These are phyloP conservation scores for Chaenodraco wilsoni DNA, from an alignment of 2,797 vertebrate genomes.

Conservation along the genomic window DNA sequence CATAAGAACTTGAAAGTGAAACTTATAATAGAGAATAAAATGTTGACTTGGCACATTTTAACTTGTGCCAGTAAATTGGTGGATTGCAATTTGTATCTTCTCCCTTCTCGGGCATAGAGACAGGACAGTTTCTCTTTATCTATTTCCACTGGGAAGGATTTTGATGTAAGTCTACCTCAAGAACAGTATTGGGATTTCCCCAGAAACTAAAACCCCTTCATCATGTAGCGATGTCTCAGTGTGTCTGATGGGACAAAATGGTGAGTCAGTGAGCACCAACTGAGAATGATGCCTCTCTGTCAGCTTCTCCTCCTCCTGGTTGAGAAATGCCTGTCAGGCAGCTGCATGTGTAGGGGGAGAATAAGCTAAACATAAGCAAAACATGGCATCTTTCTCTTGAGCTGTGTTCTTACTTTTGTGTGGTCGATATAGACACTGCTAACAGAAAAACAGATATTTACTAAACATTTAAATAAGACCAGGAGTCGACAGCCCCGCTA, in stretches of 20 bases:
- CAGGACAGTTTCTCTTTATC: slow-evolving; percentile 30
- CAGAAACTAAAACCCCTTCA: slow-evolving; percentile 56
- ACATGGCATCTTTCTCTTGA: slow-evolving; percentile 24
- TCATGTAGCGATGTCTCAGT: slow-evolving; percentile 46
- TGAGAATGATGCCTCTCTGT: slow-evolving; percentile 51
- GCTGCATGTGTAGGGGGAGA: slow-evolving; percentile 13
- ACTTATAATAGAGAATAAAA: slow-evolving; percentile 31
- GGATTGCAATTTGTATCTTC: slow-evolving; percentile 36
- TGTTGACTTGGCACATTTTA: slow-evolving; percentile 35
- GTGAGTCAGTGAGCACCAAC: slow-evolving; percentile 64
- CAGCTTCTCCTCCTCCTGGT: slow-evolving; percentile 33
- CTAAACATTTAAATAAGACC: background rate
- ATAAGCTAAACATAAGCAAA: background rate
- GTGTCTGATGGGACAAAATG: slow-evolving; percentile 63
- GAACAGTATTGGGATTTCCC: slow-evolving; percentile 53
- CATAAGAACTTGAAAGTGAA: slow-evolving; percentile 26
- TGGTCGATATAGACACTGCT: background rate
- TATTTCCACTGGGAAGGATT: slow-evolving; percentile 42
- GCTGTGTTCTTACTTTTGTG: slow-evolving; percentile 15
- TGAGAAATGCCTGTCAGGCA: slow-evolving; percentile 39
- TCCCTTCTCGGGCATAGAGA: slow-evolving; percentile 20
- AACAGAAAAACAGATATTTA: slow-evolving; percentile 17
- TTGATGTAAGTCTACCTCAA: slow-evolving; percentile 47
- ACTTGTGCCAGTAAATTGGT: slow-evolving; percentile 19
- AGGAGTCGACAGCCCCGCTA: background rate